These are phyloP conservation scores for Oriolus oriolus DNA, from an alignment of 2,113 vertebrate genomes.

Conservation along the genomic window DNA sequence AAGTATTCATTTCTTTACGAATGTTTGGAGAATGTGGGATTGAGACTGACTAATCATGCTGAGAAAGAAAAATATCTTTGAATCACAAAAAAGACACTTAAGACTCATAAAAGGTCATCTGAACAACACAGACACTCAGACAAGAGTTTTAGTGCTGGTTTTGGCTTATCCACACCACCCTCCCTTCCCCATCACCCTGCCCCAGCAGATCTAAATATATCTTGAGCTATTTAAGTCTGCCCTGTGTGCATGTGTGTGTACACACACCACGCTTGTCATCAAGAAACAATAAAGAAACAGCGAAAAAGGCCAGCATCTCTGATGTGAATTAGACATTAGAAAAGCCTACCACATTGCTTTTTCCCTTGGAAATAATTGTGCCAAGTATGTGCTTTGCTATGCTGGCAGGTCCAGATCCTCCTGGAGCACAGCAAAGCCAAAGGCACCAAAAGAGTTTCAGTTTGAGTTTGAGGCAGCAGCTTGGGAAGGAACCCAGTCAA, in stretches of 20 bases:
- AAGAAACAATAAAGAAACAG: not conserved
- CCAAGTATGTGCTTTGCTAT: not conserved
- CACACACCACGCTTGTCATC: not conserved
- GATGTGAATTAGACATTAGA: not conserved
- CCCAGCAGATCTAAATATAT: not conserved
- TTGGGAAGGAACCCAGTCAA: not conserved
- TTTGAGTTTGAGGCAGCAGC: not conserved
- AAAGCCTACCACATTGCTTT: not conserved
- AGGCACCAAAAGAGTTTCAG: not conserved
- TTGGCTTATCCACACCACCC: not conserved
- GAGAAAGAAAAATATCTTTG: not conserved
- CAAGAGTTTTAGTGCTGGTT: not conserved
- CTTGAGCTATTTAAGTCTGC: not conserved
- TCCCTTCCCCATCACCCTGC: not conserved
- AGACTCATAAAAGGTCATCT: not conserved
- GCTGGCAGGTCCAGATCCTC: not conserved
- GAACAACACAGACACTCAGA: not conserved
- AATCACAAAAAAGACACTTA: not conserved
- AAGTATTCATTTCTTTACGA: not conserved
- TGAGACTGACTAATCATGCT: not conserved
- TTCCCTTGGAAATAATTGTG: not conserved
- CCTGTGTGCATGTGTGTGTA: not conserved
- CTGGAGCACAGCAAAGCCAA: not conserved
- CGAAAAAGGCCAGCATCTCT: not conserved
- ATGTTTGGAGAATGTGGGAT: not conserved